Base-by-base conservation (phyloP, 1,140 invertebrate genomes). In the Drusus annulatus region DNA sequence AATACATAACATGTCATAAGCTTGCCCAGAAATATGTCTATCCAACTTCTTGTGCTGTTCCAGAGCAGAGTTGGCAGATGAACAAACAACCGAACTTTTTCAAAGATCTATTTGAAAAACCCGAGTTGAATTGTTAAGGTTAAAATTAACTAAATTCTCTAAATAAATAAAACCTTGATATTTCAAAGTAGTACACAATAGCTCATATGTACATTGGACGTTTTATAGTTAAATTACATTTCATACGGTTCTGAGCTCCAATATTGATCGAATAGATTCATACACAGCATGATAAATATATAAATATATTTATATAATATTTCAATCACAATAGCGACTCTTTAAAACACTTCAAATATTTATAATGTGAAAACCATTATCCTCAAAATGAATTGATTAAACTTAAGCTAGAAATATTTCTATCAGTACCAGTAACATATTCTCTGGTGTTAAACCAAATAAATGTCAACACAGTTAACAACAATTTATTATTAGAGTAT, bases 251-350 rank as follows among this genome's bases (percentile, higher is more conserved):
- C 77, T 79, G 63, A 79, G 19, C 77, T 50, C 21, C 51, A 73
- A 79, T 63, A 79, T 79, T 71, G 63, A 79, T 45, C 23, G 50
- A 77, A 54, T 79, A 54, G 31, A 79, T 79, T 79, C 77, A 79
- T 79, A 79, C 77, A 79, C 77, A 79, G 77, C 77, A 79, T 79
- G 77, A 79, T 71, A 79, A 79, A 69, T 79, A 79, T 79, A 71
- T 51, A 77, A 63, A 65, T 77, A 71, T 68, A 68, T 45, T 74
- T 62, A 45, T 77, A 77, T 58, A 73, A 71, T 71, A 79, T 79
- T 58, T 79, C 77, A 79, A 79, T 79, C 77, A 79, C 77, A 79
- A 79, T 79, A 79, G 68, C 50, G 77, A 79, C 77, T 79, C 60
- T 73, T 63, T 79, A 79, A 28, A 71, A 45, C 36, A 45, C 36